Evolutionary conservation across 2,888 invertebrate genomes (phyloP).

Genomic region (Brenthis ino): DNA sequence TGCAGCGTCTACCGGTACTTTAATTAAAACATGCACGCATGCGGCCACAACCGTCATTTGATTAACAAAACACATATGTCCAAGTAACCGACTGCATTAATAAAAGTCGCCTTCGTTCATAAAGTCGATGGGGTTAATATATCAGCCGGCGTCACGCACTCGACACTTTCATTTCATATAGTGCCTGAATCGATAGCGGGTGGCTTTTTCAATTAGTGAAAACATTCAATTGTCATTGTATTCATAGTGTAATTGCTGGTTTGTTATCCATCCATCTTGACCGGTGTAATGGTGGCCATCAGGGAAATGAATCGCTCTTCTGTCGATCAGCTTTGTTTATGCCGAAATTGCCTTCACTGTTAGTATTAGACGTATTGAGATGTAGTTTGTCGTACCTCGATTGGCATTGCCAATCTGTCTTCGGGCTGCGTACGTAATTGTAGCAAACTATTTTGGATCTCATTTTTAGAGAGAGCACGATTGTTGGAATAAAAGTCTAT

Average conservation of each 20-base stretch:
- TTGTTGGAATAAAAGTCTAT: too few relatives aligned
- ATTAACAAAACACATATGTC: slow-evolving; percentile 61
- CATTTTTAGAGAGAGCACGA: too few relatives aligned
- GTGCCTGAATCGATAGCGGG: slow-evolving; percentile 74
- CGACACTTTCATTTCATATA: slow-evolving; percentile 77
- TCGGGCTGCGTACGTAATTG: too few relatives aligned
- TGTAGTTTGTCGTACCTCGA: slow-evolving; percentile 50
- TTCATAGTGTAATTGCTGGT: slow-evolving; percentile 79
- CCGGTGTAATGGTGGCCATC: slow-evolving; percentile 78
- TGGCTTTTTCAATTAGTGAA: slow-evolving; percentile 80
- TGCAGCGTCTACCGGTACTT: slow-evolving; percentile 23
- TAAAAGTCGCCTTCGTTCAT: slow-evolving; percentile 71
- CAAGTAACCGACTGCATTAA: slow-evolving; percentile 67
- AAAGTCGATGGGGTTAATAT: slow-evolving; percentile 76
- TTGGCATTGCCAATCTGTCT: not conserved
- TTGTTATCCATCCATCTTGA: slow-evolving; percentile 80
- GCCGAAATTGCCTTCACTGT: slow-evolving; percentile 70
- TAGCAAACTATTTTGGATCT: too few relatives aligned
- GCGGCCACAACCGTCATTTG: slow-evolving; percentile 41
- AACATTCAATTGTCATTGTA: slow-evolving; percentile 78
- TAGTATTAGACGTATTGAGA: slow-evolving; percentile 63
- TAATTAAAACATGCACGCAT: slow-evolving; percentile 35
- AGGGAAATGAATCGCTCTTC: slow-evolving; percentile 72
- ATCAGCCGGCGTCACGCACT: slow-evolving; percentile 66
- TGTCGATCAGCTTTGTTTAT: slow-evolving; percentile 59